Base-by-base conservation (phyloP, 2,113 vertebrate species). In the Gobiocypris rarus region DNA sequence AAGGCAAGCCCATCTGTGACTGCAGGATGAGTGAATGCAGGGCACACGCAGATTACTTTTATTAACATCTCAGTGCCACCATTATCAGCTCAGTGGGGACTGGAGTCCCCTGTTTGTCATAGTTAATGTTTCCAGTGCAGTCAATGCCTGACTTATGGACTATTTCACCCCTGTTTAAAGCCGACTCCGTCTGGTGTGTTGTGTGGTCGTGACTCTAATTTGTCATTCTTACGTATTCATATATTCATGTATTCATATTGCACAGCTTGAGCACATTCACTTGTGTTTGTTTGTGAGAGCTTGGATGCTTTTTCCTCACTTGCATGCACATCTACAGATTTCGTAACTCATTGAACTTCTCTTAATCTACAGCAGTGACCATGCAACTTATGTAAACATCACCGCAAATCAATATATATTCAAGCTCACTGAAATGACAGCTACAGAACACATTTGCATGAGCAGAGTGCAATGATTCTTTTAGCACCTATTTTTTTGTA, bases 91-190 rank as follows among this genome's bases (percentile, higher is more conserved):
- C 81, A 73, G 81, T 28, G 61, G 48, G 83, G 26, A 26, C 26
- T 11, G 58, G 48, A 79, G 84, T 74, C 82, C 41, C 56, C 50
- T 76, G 45, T 83, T 80, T 83, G 84, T 88, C 75, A 82, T 48
- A 82, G 70, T 43, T 75, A 81, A 43, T 82, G 82, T 67, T 61
- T 63, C 41, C 13, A 75, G 65, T 56, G 22, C 13, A 83, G 76
- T 38, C 56, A 82, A 24, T 26, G 38, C 26, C 22, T 75, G 76
- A 65, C 38, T 75, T 73, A 67, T 48, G 50, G 71, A 26, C 28
- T 10, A 19, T 79, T 69, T 81, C 63, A 48, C 43, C 50, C 59
- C 52, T 52, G 54, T 82, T 22, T 38, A 41, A 82, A 9, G 19
- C 9, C 34, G 6, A 13, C 38, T 75, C 58, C 65, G 56, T 54